Evolutionary conservation across 2,888 invertebrate species (phyloP), one percentile per base, ranked within the genome.

Genomic region (Macropis europaea): DNA sequence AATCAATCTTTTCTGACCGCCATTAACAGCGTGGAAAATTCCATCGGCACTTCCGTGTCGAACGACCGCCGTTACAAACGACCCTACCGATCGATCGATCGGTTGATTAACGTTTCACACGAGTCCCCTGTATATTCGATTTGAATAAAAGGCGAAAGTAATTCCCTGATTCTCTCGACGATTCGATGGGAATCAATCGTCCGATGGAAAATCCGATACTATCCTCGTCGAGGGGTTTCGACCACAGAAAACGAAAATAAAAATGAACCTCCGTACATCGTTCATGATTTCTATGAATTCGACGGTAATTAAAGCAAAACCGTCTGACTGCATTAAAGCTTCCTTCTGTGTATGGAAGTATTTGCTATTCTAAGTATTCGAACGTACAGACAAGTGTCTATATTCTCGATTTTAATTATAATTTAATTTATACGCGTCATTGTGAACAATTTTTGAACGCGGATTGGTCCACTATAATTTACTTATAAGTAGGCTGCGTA

Each of bases 81-180:
- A 54, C 53, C n/a, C 38, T 53, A 24, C 43, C 24, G 17, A 48
- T 34, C 61, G 53, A 53, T 54, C 47, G 63, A 54, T 56, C 48
- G 56, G 6, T 53, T 63, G 68, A 68, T 68, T 68, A 66, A 57
- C 64, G 57, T 34, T 57, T 30, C 47, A 56, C 28, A 15, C 19
- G 7, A 3, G 19, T 11, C 38, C 40, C 34, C 40, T 24, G 34
- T n/a, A n/a, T 40, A n/a, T 11, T 22, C 32, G 48, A 62, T 54
- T 48, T 19, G 67, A 62, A 50, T 32, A 53, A 62, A 62, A 50
- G 64, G 64, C 34, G 60, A 50, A 60, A 59, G 59, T 66, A 66
- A 66, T 66, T 66, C 42, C 26, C 17, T 36, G 59, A 34, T 64
- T 59, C 59, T 13, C 30, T n/a, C 13, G 1, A 24, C n/a, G 45